phyloP scores from a whole-genome alignment of 2,113 vertebrate species.

The Piaya cayana region DNA sequence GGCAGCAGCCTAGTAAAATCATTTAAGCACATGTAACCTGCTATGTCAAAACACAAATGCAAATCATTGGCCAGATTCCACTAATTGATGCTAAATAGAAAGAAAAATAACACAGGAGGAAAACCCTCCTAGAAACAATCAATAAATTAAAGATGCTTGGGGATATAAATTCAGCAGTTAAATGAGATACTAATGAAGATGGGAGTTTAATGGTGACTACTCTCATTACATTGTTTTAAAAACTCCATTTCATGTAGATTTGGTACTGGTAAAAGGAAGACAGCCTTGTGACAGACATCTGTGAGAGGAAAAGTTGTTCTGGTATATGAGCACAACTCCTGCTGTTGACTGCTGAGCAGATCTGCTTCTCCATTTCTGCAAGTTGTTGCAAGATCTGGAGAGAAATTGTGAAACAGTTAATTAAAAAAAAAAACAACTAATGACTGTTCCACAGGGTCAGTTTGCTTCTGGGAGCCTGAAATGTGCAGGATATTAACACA shows the following conservation, averaged over 20 bases:
- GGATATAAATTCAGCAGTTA: conserved; percentile 62
- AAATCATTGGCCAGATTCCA: neutral
- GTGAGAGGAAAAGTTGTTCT: conserved; percentile 37
- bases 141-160: conserved; percentile 65
- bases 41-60: neutral
- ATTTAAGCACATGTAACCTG: neutral
- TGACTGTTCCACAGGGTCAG: conserved; percentile 53
- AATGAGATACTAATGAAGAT: conserved; percentile 68
- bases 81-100: conserved; percentile 51
- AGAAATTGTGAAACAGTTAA: conserved; percentile 41
- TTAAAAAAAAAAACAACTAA: conserved; percentile 65
- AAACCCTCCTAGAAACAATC: conserved; percentile 47
- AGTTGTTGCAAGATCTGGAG: conserved; percentile 24
- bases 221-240: conserved; percentile 64
- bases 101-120: neutral
- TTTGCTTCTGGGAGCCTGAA: conserved; percentile 46
- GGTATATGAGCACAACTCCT: neutral
- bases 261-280: conserved; percentile 12
- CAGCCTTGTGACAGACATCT: conserved; percentile 21
- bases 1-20: neutral
- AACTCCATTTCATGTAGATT: conserved; percentile 51
- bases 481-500: conserved; percentile 61
- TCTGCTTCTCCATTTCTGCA: neutral
- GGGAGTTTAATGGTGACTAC: conserved; percentile 60
- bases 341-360: neutral